Percentiles rank a stretch among this genome's conserved stretches.
Conservation (phyloP, 2,797 vertebrate genomes). For the Rallus crepitans region DNA sequence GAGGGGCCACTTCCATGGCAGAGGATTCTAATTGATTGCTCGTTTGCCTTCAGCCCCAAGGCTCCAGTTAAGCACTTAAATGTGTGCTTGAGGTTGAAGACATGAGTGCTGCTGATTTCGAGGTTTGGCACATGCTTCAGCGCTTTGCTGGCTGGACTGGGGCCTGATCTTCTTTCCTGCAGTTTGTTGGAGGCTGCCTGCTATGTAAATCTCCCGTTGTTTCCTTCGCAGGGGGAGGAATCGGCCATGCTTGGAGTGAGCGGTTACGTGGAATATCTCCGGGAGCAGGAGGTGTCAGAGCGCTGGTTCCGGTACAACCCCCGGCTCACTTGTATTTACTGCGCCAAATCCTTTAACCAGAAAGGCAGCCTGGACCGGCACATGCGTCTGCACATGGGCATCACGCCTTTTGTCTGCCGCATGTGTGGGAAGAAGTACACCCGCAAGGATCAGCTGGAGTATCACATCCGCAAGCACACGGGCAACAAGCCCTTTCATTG, state of each 20-base stretch:
- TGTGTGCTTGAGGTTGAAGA: constrained; percentile 51
- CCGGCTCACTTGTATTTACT: constrained; percentile 96
- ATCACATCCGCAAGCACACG: constrained; percentile 99
- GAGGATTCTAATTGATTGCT: constrained; percentile 55
- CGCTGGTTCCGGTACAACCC: constrained; percentile 99
- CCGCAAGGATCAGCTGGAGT: constrained; percentile 98
- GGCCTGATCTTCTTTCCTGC: neutral
- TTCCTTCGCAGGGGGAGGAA: constrained; percentile 87
- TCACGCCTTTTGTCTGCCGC: constrained; percentile 96
- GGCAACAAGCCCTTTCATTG: constrained; percentile 99
- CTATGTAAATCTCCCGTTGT: neutral
- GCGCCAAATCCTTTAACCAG: constrained; percentile 99
- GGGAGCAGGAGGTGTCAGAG: constrained; percentile 95
- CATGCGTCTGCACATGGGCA: constrained; percentile 99
- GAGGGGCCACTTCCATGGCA: neutral
- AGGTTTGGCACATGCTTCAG: constrained; percentile 27
- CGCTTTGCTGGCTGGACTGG: neutral
- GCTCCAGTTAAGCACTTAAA: constrained; percentile 56
- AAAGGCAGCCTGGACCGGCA: constrained; percentile 98
- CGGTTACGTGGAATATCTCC: constrained; percentile 95
- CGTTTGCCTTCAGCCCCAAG: constrained; percentile 27
- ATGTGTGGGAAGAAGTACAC: constrained; percentile 99
- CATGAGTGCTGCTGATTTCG: constrained; percentile 40
- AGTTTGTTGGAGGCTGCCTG: neutral
- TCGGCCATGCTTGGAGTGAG: constrained; percentile 90